Conservation (phyloP, 2,888 invertebrate genomes). For the Chelonus formosanus region DNA sequence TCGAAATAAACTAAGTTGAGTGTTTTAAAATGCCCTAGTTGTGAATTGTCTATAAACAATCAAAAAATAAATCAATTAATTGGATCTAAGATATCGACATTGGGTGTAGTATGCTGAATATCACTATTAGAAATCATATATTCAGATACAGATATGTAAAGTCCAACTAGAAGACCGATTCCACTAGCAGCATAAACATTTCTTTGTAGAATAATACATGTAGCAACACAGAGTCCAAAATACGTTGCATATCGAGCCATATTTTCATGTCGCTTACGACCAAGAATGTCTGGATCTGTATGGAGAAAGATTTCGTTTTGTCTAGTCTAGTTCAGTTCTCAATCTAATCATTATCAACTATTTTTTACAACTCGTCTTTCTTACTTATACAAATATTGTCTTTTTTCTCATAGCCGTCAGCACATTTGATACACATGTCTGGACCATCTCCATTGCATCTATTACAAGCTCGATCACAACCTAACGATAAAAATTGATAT, state of each 20-base stretch:
- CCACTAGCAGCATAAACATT: conserved; percentile 79
- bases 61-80: conserved; percentile 20
- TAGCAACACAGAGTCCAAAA: conserved; percentile 83
- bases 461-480: conserved; percentile 85
- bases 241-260: conserved; percentile 83
- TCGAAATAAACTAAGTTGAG: background rate
- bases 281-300: conserved; percentile 46
- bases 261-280: conserved; percentile 69
- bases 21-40: too few species aligned
- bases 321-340: background rate
- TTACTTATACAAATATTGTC: conserved; percentile 82
- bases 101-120: conserved; percentile 54
- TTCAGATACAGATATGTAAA: conserved; percentile 87
- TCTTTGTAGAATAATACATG: conserved; percentile 85
- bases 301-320: conserved; percentile 19
- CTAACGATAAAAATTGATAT: conserved; percentile 50
- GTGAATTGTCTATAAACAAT: background rate
- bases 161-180: conserved; percentile 80
- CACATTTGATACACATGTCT: conserved; percentile 88
- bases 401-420: conserved; percentile 75
- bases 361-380: conserved; percentile 47
- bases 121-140: conserved; percentile 70
- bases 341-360: conserved; percentile 1
- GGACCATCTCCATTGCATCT: conserved; percentile 90
- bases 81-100: conserved; percentile 51